Evolutionary conservation across 2,888 invertebrate species (phyloP), one percentile per base, ranked within the genome.

Genomic region (Drosophila colorata): DNA sequence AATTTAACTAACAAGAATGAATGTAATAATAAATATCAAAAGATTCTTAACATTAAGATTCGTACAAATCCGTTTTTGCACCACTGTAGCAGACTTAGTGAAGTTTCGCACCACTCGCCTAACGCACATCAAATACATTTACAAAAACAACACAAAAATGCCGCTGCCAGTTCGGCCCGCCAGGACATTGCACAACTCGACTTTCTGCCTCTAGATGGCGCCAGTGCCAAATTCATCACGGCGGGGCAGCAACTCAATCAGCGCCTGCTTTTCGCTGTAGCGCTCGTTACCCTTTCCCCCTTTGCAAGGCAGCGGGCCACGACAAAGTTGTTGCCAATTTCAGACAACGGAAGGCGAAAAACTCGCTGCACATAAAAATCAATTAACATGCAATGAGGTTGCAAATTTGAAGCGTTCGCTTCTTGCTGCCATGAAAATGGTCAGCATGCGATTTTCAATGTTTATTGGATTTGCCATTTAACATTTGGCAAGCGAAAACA

Each of bases 371-470:
- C 78, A 82, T 80, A 74, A 78, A 87, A 89, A 85, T 90, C 88
- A 87, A 88, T 88, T 88, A 90, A 78, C 56, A 64, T 77, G 59
- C 76, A 85, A 77, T 90, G 90, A 88, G 76, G 59, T 75, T 74
- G 90, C 88, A 78, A 68, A 47, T 68, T 75, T 74, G 60, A 43
- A 31, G 65, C 71, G 41, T 59, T 69, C 6, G 56, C 56, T 31
- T 49, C 59, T 38, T 14, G 68, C 55, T 43, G 75, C 75, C 66
- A 80, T 69, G 72, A 69, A 69, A 77, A 69, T 65, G 57, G 73
- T 64, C 74, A 83, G 65, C 72, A 69, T 70, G 80, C 71, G 77
- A 70, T 74, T 59, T 66, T 49, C 60, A 61, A 53, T 86, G 80
- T 77, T 83, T 88, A 88, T 83, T 88, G 84, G 83, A 88, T 88